phyloP scores from a whole-genome alignment of 2,888 invertebrate species.

The Abrostola triplasia region DNA sequence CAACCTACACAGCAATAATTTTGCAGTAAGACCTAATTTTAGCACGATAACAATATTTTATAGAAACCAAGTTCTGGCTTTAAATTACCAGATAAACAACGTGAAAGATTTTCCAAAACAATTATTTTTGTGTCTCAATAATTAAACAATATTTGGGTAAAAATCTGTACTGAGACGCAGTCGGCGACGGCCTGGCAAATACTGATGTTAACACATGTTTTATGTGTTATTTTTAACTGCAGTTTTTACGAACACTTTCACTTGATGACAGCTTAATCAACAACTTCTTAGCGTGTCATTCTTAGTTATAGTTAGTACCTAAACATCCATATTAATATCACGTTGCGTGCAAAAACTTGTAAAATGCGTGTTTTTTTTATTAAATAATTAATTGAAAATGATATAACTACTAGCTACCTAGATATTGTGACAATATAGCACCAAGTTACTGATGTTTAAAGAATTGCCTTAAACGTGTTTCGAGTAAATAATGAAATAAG shows the following conservation, averaged over 20 bases:
- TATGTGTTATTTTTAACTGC: background rate
- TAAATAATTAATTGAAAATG: no score
- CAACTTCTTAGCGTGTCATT: background rate
- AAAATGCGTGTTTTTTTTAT: no score
- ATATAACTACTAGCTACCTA: no score
- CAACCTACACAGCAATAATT: background rate
- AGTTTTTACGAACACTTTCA: conserved; percentile 1
- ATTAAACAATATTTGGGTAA: no score
- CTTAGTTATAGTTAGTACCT: background rate
- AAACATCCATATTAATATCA: background rate
- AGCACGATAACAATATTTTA: conserved; percentile 1
- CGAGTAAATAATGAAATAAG: no score
- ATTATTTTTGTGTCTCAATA: no score
- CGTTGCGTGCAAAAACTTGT: background rate
- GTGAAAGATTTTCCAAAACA: no score
- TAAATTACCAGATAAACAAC: background rate
- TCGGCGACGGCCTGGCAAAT: background rate
- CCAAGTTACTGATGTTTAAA: no score
- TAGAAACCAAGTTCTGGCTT: background rate
- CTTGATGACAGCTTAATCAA: conserved; percentile 1
- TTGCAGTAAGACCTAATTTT: background rate
- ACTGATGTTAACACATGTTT: background rate
- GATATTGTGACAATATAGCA: no score
- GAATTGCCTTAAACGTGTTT: no score
- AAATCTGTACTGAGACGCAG: no score